Base-by-base conservation (phyloP, 1,140 invertebrate species). In the Zelostemma sp. region DNA sequence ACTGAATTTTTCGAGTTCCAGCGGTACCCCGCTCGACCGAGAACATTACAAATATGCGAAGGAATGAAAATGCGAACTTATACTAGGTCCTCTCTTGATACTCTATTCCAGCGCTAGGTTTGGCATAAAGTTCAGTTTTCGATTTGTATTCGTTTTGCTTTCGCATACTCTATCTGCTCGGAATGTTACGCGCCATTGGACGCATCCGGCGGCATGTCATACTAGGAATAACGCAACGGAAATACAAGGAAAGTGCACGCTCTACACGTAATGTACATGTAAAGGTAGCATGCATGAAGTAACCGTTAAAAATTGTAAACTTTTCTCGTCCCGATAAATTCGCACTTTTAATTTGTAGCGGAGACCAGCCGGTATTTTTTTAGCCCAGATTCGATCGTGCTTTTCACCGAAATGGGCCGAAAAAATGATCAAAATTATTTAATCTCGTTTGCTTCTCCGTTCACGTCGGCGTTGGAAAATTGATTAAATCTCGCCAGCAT, bases 171-270 rank as follows among this genome's bases (percentile, higher is more conserved):
- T 68, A 65, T 72, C 60, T 69, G 63, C 58, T 64, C 33, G 25
- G 55, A 70, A 73, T 69, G 67, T 73, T 73, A 70, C 61, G 67
- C 60, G 38, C 63, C 63, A 70, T 73, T 73, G 72, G 60, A 58
- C 60, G 67, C 67, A 73, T 73, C 67, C 67, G 67, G 72, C 54
- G 60, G 59, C 66, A 63, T 57, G 62, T 68, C 55, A 62, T 62
- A 63, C 45, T 47, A 49, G 57, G 62, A 59, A 56, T 59, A 60
- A 69, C 68, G 55, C 58, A 50, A 46, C 57, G 38, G 28, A 16
- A 8, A 19, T 25, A 28, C 38, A 59, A 64, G 63, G 45, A 73
- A 60, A 46, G 43, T 46, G 17, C 17, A 46, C 17, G 12, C 43
- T 46, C 18, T 46, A 46, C 43, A 19, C 18, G 14, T 43, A 43